Base-by-base conservation (phyloP, 2,797 vertebrate species). In the Sebastes hopkinsi region DNA sequence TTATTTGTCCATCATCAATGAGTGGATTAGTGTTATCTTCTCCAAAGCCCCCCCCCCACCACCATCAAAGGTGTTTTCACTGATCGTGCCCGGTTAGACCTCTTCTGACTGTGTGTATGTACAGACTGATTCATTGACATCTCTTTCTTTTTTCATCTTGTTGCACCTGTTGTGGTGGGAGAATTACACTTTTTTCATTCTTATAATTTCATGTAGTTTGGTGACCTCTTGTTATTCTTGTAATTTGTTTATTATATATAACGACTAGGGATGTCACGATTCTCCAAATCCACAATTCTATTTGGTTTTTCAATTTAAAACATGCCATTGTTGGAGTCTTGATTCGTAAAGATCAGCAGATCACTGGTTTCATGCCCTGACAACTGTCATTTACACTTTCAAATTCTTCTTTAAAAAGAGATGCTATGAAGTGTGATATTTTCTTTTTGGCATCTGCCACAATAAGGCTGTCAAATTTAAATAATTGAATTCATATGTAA, bases 61-160 rank as follows among this genome's bases (percentile, higher is more conserved):
- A 72, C 77, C 77, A 71, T 75, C 64, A 68, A 59, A 29, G 46
- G 20, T 75, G 70, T 66, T 71, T 69, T 50, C 34, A 52, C 34
- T 72, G 13, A 50, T 56, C 12, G 1, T 58, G 71, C 27, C 32
- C 56, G 66, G 72, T 77, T 65, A 30, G n/a, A 73, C 62, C 58
- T 52, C 32, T 38, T 73, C 77, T 46, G 23, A 55, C 52, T 23
- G 30, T 10, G 54, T 65, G 66, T 5, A 36, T 42, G 36, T 29
- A 8, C 16, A 42, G 6, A 59, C 22, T n/a, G 23, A 22, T 75
- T 60, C 20, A 25, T 12, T 61, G 32, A 62, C 50, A 42, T 54
- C 13, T 4, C 29, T 64, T n/a, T 64, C 0, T 13, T 36, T 23
- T 60, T 25, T 14, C 23, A 20, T 14, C 25, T 27, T 46, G 14